phyloP scores from a whole-genome alignment of 1,140 invertebrate species.

The Platyscapa corneri region DNA sequence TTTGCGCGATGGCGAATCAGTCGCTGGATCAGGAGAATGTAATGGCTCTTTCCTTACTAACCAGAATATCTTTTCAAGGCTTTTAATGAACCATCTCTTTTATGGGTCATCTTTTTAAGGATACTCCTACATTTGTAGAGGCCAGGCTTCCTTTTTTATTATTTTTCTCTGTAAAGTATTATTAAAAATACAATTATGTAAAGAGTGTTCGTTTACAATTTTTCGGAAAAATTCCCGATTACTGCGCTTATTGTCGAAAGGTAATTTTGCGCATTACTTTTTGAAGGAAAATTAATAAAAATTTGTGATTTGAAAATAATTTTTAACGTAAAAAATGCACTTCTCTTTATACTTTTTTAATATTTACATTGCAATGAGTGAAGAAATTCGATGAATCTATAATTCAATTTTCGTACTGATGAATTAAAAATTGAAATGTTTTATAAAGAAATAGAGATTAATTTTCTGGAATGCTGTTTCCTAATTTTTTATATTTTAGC shows the following conservation, averaged over 20 bases:
- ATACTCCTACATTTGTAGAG: not conserved
- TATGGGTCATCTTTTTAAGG: conserved; percentile 37
- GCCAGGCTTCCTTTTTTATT: not conserved
- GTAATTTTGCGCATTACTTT: no score
- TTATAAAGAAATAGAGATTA: no score
- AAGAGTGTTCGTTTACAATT: not conserved
- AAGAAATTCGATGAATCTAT: no score
- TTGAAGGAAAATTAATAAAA: no score
- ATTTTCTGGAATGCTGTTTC: no score
- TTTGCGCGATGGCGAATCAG: conserved; percentile 12
- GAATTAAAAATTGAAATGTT: no score
- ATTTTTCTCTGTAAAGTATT: not conserved
- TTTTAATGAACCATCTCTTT: conserved; percentile 44
- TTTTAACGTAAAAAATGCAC: no score
- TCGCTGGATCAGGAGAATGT: conserved; percentile 37
- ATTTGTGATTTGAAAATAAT: no score
- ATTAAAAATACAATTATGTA: not conserved
- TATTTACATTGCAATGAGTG: not conserved
- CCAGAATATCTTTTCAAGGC: conserved; percentile 40
- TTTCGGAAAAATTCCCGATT: not conserved
- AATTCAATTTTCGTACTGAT: no score
- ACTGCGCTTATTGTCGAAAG: no score
- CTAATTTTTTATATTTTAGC: no score
- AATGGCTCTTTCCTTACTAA: conserved; percentile 22
- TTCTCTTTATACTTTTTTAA: no score